Conservation (phyloP, 2,797 vertebrate species). For the Miichthys miiuy region DNA sequence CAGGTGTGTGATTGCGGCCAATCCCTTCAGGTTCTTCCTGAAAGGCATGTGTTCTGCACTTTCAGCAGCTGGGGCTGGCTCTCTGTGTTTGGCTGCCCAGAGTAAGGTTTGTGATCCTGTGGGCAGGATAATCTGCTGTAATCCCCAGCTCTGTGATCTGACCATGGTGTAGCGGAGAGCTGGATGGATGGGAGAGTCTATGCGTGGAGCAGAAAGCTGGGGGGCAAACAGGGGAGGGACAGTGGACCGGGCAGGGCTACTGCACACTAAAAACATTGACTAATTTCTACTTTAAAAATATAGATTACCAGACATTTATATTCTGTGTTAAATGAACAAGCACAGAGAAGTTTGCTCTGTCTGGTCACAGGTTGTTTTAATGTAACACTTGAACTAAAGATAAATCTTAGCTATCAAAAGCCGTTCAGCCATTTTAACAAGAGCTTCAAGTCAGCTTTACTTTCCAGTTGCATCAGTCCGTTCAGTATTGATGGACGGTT, state of each 20-base stretch:
- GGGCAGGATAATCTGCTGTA: conserved; percentile 83
- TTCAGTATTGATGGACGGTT: conserved; percentile 12
- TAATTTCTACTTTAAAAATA: not conserved
- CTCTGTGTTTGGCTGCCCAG: conserved; percentile 49
- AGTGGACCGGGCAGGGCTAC: not conserved
- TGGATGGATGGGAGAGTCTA: conserved; percentile 48
- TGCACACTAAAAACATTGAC: conserved; percentile 13
- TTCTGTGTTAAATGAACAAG: not conserved
- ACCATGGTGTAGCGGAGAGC: conserved; percentile 58
- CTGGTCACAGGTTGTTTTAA: not conserved
- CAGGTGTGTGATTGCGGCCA: conserved; percentile 64
- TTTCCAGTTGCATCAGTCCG: conserved; percentile 21
- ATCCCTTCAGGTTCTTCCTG: conserved; percentile 60
- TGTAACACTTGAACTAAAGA: not conserved
- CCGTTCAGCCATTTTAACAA: not conserved
- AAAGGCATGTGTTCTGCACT: conserved; percentile 65
- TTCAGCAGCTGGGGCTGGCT: conserved; percentile 51
- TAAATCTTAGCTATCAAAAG: not conserved
- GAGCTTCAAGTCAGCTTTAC: not conserved
- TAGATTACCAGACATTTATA: not conserved
- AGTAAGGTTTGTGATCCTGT: conserved; percentile 62
- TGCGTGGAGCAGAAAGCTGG: conserved; percentile 17
- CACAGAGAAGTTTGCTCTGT: not conserved
- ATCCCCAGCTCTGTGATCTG: conserved; percentile 78
- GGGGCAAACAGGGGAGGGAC: conserved; percentile 3